These are phyloP conservation scores for Lepidochrysops patricia DNA, from an alignment of 2,888 invertebrate species.

Conservation along the genomic window DNA sequence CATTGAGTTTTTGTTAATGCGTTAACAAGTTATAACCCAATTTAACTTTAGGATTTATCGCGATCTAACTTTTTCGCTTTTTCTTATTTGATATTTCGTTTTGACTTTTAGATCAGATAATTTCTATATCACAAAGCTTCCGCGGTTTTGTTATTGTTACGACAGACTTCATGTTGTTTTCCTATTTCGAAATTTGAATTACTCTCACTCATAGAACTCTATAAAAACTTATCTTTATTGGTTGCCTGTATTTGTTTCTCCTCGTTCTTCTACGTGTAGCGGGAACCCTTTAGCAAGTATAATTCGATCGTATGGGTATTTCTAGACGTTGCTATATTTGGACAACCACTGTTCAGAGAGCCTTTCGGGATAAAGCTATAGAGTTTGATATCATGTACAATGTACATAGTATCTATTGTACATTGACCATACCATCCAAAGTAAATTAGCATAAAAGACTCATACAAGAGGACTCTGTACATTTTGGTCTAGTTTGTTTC, in stretches of 20 bases:
- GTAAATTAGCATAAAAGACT: neutral
- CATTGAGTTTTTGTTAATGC: neutral
- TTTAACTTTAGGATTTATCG: constrained; percentile 1
- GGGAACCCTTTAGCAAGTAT: neutral
- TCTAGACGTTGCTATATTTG: neutral
- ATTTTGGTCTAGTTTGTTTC: neutral
- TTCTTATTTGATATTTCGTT: neutral
- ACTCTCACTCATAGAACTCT: no score
- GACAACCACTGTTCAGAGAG: neutral
- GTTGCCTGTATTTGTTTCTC: neutral
- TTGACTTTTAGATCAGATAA: constrained; percentile 5
- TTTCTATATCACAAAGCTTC: neutral
- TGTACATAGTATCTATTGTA: no score
- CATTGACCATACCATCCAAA: neutral
- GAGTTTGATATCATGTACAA: no score
- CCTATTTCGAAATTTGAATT: neutral
- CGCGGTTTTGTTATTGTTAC: neutral
- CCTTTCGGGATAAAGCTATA: neutral
- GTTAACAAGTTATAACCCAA: constrained; percentile 5
- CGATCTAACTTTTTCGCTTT: constrained; percentile 2
- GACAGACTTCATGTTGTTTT: neutral
- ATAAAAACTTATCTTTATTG: no score
- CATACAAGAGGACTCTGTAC: neutral
- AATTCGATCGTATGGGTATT: neutral
- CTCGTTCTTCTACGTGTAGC: neutral